Evolutionary conservation across 2,113 vertebrate species (phyloP).

Genomic region (Pituophis catenifer): DNA sequence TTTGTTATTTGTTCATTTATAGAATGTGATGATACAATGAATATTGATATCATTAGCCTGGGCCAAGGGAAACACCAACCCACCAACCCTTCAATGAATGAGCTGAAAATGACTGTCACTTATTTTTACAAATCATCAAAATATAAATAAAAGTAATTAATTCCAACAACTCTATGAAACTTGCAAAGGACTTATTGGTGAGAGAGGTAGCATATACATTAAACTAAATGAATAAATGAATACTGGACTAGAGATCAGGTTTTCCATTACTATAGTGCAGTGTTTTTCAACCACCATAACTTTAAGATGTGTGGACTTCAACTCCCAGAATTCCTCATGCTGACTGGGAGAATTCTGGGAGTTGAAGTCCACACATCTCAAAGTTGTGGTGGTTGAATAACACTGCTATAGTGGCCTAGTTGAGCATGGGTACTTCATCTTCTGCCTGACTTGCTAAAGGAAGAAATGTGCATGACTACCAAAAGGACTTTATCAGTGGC

Average conservation of each 20-base stretch:
- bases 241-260: not conserved
- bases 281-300: not conserved
- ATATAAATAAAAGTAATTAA: not conserved
- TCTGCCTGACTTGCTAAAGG: not conserved
- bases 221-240: too few species aligned
- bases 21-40: not conserved
- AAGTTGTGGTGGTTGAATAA: not conserved
- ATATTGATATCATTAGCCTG: not conserved
- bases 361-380: not conserved
- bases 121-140: not conserved
- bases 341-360: not conserved
- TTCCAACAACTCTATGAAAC: not conserved
- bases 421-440: not conserved
- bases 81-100: not conserved
- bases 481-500: not conserved
- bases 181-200: not conserved
- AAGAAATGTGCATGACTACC: not conserved
- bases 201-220: too few species aligned
- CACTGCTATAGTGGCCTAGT: not conserved
- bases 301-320: not conserved
- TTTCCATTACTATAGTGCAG: not conserved
- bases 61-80: not conserved
- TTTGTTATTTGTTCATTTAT: not conserved
- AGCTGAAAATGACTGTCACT: not conserved
- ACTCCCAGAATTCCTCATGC: not conserved